Conservation (phyloP, 2,888 invertebrate species). For the Vanessa cardui region DNA sequence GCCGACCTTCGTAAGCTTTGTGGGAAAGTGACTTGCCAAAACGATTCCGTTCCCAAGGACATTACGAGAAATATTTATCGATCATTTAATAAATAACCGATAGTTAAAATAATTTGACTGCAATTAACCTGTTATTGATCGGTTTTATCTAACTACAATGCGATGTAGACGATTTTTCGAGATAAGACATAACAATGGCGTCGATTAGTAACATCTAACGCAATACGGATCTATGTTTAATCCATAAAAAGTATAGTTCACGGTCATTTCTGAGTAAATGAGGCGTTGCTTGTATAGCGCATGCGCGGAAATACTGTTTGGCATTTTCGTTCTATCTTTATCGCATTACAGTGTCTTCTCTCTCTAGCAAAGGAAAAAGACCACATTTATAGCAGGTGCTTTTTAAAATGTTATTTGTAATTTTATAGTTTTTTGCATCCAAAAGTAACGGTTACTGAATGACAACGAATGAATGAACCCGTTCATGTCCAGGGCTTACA, state of each 20-base stretch:
- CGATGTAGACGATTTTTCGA: conserved; percentile 52
- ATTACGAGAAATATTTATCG: conserved; percentile 36
- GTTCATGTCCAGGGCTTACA: conserved; percentile 55
- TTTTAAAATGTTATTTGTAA: conserved; percentile 34
- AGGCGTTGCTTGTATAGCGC: conserved; percentile 43
- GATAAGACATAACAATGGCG: conserved; percentile 56
- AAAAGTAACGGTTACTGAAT: conserved; percentile 59
- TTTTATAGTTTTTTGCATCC: conserved; percentile 60
- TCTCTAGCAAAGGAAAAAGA: conserved; percentile 44
- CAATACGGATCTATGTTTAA: conserved; percentile 68
- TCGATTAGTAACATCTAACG: conserved; percentile 58
- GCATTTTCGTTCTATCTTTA: conserved; percentile 62
- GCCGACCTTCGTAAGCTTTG: conserved; percentile 49
- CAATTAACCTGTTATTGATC: conserved; percentile 39
- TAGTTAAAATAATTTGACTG: conserved; percentile 30
- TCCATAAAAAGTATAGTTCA: conserved; percentile 75
- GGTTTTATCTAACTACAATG: conserved; percentile 46
- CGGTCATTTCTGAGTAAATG: conserved; percentile 53
- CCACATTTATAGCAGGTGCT: conserved; percentile 63
- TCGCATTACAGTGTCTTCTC: conserved; percentile 31
- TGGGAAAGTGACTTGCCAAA: conserved; percentile 66
- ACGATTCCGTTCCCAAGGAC: conserved; percentile 41
- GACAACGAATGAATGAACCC: conserved; percentile 57
- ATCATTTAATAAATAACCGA: conserved; percentile 22
- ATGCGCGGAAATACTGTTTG: conserved; percentile 67